Base-by-base conservation (phyloP, 2,797 vertebrate genomes). In the Amphiprion clarkii region DNA sequence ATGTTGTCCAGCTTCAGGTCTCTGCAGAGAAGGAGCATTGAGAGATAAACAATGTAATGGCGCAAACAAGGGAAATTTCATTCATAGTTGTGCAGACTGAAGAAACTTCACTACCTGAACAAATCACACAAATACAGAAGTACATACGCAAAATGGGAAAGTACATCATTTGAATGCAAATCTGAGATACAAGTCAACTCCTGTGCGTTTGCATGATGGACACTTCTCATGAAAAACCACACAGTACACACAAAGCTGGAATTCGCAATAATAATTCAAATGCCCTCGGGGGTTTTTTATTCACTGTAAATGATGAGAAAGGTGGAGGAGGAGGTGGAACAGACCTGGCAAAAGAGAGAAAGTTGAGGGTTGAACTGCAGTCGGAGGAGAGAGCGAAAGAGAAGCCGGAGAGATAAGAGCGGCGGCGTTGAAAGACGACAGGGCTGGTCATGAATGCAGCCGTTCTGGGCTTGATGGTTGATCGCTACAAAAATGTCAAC, bases 1-100 rank as follows among this genome's bases (percentile, higher is more conserved):
- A 99, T 99, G 92, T 99, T 99, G 93, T 99, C 98, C 95, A 99
- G 94, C 96, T 99, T 99, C 91, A 99, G 87, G 92, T 99, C 98
- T 92, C 98, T 99, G 93, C 8, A 84, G 56, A 59, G 51, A 1
- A 25, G 14, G 3, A 68, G 39, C 46, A 13, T n/a, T 29, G 5
- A 2, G 17, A 33, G 6, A 10, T 56, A 0, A 71, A 46, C 10
- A 46, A 55, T 11, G 14, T 11, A 46, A 55, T 11, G 14, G 17
- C 5, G 6, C 46, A 51, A 21, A n/a, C 1, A 14, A 14, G 17
- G 4, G 3, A 11, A 33, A 33, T 33, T 8, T 33, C 31, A 8
- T 33, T 1, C 5, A 33, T 8, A 33, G 31, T 6, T 33, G 31
- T 33, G 31, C 31, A 33, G 31, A 33, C 7, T 6, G 31, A 33